Base-by-base conservation (phyloP, 2,888 invertebrate species). In the Ormyrus labotus region DNA sequence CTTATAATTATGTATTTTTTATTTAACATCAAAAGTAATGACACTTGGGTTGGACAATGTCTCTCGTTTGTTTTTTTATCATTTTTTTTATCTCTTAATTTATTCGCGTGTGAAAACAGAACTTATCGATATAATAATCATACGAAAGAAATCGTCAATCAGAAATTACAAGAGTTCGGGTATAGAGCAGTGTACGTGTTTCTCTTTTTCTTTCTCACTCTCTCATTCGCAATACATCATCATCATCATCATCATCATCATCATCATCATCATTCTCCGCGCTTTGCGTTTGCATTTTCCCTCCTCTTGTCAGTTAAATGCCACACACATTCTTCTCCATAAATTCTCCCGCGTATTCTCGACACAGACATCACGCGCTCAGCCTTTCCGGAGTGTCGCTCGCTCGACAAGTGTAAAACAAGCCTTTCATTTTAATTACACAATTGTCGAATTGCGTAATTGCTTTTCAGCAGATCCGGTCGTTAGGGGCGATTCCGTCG, bases 1-100 rank as follows among this genome's bases (percentile, higher is more conserved):
- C 83, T 86, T 85, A 88, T 89, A 90, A 89, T 90, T 89, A 89
- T 88, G 89, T 90, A 90, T 90, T 90, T 90, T 90, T 90, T 90
- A 90, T 90, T 90, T 90, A 90, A 90, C 90, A 90, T 90, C 90
- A 90, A 90, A 90, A 90, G 90, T 90, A 89, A 90, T 89, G 89
- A 90, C 90, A 90, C 89, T 90, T 90, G 89, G 90, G 89, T 88
- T 90, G 89, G 89, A 89, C 89, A 89, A 89, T 89, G 89, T 89
- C 89, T 88, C 88, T 88, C 87, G 86, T 88, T 88, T 86, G 83
- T 85, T 88, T 79, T 84, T 87, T 86, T 83, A 60, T 84, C 63
- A 50, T 81, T 83, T 82, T 82, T 83, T 80, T 85, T 85, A 84
- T 84, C 83, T 81, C 85, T 85, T 86, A 86, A 85, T 85, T 83